Conservation (phyloP, 1,140 invertebrate species). For the Zaprionus africanus region DNA sequence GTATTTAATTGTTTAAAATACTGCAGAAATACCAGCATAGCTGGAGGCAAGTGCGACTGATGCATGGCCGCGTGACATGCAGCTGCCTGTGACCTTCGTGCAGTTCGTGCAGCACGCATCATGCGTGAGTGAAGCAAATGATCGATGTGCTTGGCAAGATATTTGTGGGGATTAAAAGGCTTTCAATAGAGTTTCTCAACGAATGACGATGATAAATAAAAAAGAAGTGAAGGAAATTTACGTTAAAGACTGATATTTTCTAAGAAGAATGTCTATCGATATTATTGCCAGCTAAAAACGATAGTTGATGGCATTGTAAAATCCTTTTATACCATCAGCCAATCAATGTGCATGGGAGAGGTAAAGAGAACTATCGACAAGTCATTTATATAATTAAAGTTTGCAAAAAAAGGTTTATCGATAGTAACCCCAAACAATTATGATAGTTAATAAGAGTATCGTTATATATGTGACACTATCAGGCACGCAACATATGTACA, state of each 20-base stretch:
- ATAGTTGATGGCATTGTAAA: background rate
- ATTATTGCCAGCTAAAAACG: background rate
- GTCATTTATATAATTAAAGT: too few species aligned
- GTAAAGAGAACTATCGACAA: background rate
- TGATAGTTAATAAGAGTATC: background rate
- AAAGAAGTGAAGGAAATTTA: too few species aligned
- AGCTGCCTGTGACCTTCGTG: background rate
- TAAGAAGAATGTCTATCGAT: background rate
- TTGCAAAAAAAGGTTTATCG: background rate
- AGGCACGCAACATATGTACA: too few species aligned
- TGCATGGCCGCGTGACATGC: background rate
- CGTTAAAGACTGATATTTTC: too few species aligned
- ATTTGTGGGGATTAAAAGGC: background rate
- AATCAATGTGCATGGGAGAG: background rate
- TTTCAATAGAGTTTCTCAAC: too few species aligned
- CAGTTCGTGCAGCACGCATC: background rate
- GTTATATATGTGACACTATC: background rate
- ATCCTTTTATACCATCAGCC: background rate
- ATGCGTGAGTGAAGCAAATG: background rate
- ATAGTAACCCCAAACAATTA: background rate
- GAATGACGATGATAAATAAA: too few species aligned
- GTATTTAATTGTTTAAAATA: conserved; percentile 4
- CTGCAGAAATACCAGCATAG: background rate
- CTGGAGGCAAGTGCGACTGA: background rate
- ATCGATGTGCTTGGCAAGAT: background rate